Evolutionary conservation across 2,888 invertebrate genomes (phyloP).

Genomic region (Griposia aprilina): DNA sequence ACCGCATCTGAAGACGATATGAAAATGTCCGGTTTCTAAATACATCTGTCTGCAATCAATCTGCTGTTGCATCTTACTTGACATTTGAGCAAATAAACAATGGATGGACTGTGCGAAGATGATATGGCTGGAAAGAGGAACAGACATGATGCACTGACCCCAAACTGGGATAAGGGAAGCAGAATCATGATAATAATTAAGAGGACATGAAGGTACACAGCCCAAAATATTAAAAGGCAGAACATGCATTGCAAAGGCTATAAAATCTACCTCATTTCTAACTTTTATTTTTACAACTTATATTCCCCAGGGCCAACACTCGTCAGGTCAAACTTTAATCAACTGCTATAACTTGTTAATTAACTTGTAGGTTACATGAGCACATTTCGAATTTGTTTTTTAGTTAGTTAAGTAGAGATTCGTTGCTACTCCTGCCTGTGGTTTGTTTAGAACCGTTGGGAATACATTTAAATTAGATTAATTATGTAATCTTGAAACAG

Average conservation of each 20-base stretch:
- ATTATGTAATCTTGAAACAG: not conserved
- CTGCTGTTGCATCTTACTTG: not conserved
- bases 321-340: constrained; percentile 41
- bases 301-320: constrained; percentile 29
- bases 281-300: constrained; percentile 24
- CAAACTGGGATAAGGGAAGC: too few relatives aligned
- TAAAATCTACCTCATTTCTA: constrained; percentile 26
- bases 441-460: constrained; percentile 3
- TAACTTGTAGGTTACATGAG: constrained; percentile 39
- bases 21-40: not conserved
- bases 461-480: constrained; percentile 10
- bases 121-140: too few relatives aligned
- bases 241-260: constrained; percentile 12
- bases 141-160: not conserved
- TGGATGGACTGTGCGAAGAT: too few relatives aligned
- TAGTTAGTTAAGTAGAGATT: constrained; percentile 8
- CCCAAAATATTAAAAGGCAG: constrained; percentile 29
- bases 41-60: not conserved
- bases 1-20: not conserved
- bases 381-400: constrained; percentile 32
- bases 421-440: not conserved
- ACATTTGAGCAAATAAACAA: not conserved
- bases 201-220: not conserved
- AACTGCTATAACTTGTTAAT: constrained; percentile 31
- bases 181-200: not conserved